Base-by-base conservation (phyloP, 2,888 invertebrate species). In the Lingula anatina region DNA sequence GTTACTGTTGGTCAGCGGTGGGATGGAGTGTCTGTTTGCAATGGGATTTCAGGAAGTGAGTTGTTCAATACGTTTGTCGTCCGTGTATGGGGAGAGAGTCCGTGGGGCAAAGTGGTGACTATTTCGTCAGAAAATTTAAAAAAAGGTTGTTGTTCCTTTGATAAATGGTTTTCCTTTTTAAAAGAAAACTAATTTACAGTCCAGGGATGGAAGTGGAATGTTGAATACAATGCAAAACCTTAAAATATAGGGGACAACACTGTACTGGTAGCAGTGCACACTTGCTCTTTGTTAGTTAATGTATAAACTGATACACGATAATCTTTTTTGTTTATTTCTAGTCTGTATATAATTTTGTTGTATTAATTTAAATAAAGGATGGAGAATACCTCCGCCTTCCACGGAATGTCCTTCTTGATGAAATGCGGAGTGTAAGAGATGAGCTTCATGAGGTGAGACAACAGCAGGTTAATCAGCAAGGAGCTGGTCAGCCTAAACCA, bases 21-120 rank as follows among this genome's bases (percentile, higher is more conserved):
- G 80, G 1, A 76, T 83, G 62, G 81, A 83, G 57, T 81, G 82
- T 54, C 68, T 83, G n/a, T 82, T 83, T 62, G 80, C 80, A 48
- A 77, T 82, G 68, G 83, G 83, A 15, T 83, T 83, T 62, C 57
- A 76, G 46, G 82, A 83, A 75, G 82, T n/a, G n/a, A n/a, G n/a
- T n/a, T n/a, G n/a, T n/a, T n/a, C n/a, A n/a, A n/a, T n/a, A n/a
- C n/a, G n/a, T n/a, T n/a, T n/a, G n/a, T n/a, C n/a, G n/a, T n/a
- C n/a, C n/a, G n/a, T n/a, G n/a, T n/a, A n/a, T n/a, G n/a, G n/a
- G n/a, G n/a, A n/a, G n/a, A n/a, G n/a, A n/a, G n/a, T n/a, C n/a
- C n/a, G n/a, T n/a, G n/a, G n/a, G n/a, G n/a, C n/a, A n/a, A n/a
- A n/a, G n/a, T n/a, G n/a, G n/a, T n/a, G n/a, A n/a, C n/a, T n/a